Evolutionary conservation across 1,140 invertebrate species (phyloP).

Genomic region (Sinella curviseta): DNA sequence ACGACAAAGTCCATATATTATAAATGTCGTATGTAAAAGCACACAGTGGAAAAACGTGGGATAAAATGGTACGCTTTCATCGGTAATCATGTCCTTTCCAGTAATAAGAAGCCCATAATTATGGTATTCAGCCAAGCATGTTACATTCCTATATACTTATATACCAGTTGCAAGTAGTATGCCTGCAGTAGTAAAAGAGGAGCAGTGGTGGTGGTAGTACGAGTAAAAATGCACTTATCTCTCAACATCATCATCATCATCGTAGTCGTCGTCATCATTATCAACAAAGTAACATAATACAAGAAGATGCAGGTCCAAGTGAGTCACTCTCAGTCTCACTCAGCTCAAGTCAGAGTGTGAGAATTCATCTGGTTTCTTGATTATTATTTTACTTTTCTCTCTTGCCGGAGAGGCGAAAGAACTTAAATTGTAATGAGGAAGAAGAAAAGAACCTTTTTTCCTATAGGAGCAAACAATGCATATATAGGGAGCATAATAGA

Average conservation of each 20-base stretch:
- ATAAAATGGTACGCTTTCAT: constrained; percentile 15
- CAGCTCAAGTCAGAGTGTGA: constrained; percentile 16
- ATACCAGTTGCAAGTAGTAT: too few species aligned
- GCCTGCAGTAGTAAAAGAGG: neutral
- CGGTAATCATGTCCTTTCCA: constrained; percentile 21
- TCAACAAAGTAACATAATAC: constrained; percentile 23
- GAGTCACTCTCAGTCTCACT: constrained; percentile 10
- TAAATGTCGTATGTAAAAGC: neutral
- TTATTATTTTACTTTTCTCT: constrained; percentile 15
- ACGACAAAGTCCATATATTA: neutral
- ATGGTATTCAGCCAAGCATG: constrained; percentile 1
- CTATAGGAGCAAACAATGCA: neutral
- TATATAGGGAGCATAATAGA: neutral
- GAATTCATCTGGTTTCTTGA: constrained; percentile 21
- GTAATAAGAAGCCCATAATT: constrained; percentile 23
- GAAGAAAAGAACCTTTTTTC: constrained; percentile 9
- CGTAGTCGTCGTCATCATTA: neutral
- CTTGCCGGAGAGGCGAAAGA: constrained; percentile 20
- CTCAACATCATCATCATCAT: neutral
- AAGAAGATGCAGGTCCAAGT: constrained; percentile 18
- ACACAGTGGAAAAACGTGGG: constrained; percentile 14
- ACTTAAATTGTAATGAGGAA: constrained; percentile 22
- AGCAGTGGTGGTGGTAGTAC: neutral
- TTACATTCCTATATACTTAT: neutral
- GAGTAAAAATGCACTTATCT: neutral